Evolutionary conservation across 2,888 invertebrate genomes (phyloP).

Genomic region (Lepeophtheirus nordmannii): DNA sequence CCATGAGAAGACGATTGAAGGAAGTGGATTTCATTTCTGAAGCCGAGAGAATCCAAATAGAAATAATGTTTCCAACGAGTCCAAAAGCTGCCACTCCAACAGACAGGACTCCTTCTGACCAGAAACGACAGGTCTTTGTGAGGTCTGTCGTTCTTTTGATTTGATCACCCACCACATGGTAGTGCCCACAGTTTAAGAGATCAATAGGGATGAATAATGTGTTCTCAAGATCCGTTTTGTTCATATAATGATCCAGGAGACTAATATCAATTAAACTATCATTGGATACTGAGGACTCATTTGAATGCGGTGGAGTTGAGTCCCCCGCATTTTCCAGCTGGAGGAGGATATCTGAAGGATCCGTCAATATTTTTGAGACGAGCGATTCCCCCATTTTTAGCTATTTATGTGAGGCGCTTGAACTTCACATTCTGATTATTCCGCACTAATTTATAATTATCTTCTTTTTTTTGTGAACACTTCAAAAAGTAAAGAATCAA

Average conservation of each 20-base stretch:
- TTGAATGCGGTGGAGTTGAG: neutral
- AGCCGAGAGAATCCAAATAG: slow-evolving; percentile 21
- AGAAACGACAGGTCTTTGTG: slow-evolving; percentile 13
- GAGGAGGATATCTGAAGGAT: neutral
- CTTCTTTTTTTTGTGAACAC: neutral
- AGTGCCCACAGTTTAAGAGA: slow-evolving; percentile 19
- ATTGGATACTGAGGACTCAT: slow-evolving; percentile 2
- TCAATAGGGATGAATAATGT: neutral
- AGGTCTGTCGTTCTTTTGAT: slow-evolving; percentile 8
- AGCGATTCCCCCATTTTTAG: neutral
- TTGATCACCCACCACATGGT: neutral
- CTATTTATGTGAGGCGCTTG: no score
- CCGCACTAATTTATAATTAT: no score
- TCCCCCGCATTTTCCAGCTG: neutral
- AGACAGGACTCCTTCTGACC: slow-evolving; percentile 17
- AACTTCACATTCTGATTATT: no score
- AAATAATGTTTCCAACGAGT: slow-evolving; percentile 18
- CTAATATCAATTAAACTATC: neutral
- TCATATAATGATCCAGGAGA: neutral
- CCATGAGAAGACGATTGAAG: slow-evolving; percentile 19
- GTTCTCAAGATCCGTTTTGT: neutral
- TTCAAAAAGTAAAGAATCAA: neutral
- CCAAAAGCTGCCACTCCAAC: slow-evolving; percentile 20
- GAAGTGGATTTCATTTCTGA: slow-evolving; percentile 17
- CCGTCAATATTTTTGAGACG: neutral